Percentiles rank a stretch among this genome's conserved stretches.
phyloP scores from a whole-genome alignment of 1,140 invertebrate genomes.

The Drosophila littoralis region DNA sequence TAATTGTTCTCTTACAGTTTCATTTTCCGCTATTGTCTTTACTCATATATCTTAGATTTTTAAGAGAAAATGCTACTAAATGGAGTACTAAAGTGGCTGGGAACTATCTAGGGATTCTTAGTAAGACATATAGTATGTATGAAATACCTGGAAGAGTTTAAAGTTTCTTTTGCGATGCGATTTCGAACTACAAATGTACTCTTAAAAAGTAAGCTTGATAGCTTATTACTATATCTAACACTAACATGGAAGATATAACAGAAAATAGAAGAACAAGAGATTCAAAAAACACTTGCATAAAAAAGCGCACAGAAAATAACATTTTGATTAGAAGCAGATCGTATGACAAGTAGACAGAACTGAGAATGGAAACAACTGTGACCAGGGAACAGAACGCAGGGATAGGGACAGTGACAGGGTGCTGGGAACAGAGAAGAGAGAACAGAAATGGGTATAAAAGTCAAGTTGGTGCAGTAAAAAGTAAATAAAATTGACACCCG shows the following conservation, averaged over 20 bases:
- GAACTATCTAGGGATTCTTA: too few relatives aligned
- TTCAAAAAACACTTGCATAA: background rate
- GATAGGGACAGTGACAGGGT: background rate
- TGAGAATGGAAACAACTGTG: background rate
- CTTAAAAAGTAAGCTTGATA: too few relatives aligned
- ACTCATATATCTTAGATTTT: too few relatives aligned
- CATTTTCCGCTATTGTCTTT: too few relatives aligned
- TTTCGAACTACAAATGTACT: too few relatives aligned
- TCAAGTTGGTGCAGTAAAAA: slow-evolving; percentile 60
- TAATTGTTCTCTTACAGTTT: background rate
- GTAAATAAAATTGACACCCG: slow-evolving; percentile 66
- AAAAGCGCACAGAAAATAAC: background rate
- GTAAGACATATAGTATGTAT: too few relatives aligned
- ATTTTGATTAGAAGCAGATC: background rate
- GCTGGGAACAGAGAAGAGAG: background rate
- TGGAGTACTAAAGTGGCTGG: too few relatives aligned
- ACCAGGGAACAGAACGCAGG: background rate
- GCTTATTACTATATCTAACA: too few relatives aligned
- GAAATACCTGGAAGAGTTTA: too few relatives aligned
- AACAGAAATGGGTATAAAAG: slow-evolving; percentile 52
- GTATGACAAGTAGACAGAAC: slow-evolving; percentile 7
- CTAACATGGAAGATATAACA: background rate
- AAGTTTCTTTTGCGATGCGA: too few relatives aligned
- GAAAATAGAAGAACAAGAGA: background rate
- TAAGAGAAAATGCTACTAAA: too few relatives aligned